A percentile compares a stretch with the other conserved stretches of the same genome.
Evolutionary conservation across 2,113 vertebrate species (phyloP).

Genomic region (Bubo scandiacus): DNA sequence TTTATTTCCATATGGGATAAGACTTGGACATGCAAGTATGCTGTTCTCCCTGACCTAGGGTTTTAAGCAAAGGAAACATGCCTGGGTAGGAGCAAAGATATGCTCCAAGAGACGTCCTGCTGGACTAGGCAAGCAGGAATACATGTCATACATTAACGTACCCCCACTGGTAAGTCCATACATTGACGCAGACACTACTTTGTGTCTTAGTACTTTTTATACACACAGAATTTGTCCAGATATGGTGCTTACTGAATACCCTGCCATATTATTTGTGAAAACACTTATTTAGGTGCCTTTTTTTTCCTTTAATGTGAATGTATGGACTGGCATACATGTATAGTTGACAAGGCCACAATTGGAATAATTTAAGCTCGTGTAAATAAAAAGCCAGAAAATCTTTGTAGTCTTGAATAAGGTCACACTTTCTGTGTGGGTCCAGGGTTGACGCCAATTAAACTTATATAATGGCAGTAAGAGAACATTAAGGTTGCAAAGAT

Average conservation of each 20-base stretch:
- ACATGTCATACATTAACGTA: not conserved
- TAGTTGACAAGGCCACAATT: not conserved
- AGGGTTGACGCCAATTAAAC: not conserved
- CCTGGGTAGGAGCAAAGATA: not conserved
- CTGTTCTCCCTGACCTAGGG: not conserved
- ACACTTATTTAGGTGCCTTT: not conserved
- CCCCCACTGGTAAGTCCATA: not conserved
- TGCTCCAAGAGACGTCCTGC: not conserved
- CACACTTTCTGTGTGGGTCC: not conserved
- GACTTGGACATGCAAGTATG: not conserved
- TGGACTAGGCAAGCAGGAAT: not conserved
- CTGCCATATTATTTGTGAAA: not conserved
- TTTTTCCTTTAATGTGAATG: not conserved
- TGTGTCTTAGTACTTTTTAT: not conserved
- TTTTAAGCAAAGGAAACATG: not conserved
- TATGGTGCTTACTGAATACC: not conserved
- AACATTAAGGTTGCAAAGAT: not conserved
- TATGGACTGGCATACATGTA: not conserved
- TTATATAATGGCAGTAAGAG: not conserved
- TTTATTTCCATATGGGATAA: not conserved
- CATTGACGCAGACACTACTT: not conserved
- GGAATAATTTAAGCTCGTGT: not conserved
- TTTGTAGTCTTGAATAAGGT: not conserved
- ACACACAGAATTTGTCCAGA: not conserved
- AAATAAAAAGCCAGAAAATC: not conserved